A percentile compares a stretch with the other conserved stretches of the same genome.
Conservation (phyloP, 2,888 invertebrate species). For the Sthenelais limicola region DNA sequence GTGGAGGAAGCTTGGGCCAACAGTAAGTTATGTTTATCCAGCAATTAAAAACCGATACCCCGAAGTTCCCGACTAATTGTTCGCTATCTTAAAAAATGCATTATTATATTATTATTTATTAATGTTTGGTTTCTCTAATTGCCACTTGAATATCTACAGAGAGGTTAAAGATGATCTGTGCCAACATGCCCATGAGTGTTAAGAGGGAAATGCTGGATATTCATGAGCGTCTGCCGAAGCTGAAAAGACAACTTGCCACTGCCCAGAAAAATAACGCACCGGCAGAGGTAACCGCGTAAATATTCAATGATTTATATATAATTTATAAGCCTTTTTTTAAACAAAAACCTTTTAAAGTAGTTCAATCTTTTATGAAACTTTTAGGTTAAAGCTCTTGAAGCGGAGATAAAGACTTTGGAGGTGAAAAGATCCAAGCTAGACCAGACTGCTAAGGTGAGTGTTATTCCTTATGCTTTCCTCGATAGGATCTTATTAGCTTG, state of each 20-base stretch:
- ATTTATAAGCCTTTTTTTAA: no score
- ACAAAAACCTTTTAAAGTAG: no score
- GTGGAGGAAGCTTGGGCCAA: conserved; percentile 14
- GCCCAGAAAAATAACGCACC: neutral
- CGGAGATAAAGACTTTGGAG: no score
- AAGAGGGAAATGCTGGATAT: conserved; percentile 16
- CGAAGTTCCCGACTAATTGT: no score
- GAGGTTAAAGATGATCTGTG: neutral
- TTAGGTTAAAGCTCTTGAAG: no score
- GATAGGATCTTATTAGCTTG: no score
- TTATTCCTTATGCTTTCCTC: no score
- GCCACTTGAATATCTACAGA: neutral
- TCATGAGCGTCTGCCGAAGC: conserved; percentile 7
- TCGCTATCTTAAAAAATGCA: no score
- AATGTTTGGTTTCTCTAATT: neutral
- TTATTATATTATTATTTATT: neutral
- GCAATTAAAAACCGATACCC: no score
- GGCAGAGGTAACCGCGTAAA: no score
- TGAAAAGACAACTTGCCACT: neutral
- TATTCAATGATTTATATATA: no score
- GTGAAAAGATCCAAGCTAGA: conserved; percentile 4
- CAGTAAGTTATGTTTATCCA: conserved; percentile 1
- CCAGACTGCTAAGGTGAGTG: neutral
- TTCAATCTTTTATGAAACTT: no score
- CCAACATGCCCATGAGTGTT: conserved; percentile 29